These are phyloP conservation scores for Harpagifer antarcticus DNA, from an alignment of 2,797 vertebrate species.

Conservation along the genomic window DNA sequence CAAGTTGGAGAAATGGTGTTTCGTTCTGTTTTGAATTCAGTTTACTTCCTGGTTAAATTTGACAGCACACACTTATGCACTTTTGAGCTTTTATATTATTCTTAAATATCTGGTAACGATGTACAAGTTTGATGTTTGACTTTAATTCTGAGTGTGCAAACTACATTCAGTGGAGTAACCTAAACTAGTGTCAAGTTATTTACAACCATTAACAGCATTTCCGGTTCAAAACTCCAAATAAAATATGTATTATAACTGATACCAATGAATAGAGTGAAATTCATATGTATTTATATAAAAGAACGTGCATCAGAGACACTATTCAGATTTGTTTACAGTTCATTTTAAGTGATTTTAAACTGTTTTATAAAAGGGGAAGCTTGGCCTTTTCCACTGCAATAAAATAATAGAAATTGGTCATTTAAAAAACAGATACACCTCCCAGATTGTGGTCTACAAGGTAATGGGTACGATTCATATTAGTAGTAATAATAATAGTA, in stretches of 20 bases:
- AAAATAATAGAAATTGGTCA: too few relatives aligned
- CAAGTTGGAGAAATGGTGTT: not conserved
- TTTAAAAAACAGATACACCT: too few relatives aligned
- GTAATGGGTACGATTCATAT: too few relatives aligned
- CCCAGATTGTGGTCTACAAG: too few relatives aligned
- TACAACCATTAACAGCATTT: not conserved
- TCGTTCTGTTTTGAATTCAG: not conserved
- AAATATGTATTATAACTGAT: not conserved
- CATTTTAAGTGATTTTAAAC: too few relatives aligned
- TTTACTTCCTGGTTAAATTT: not conserved
- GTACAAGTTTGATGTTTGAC: too few relatives aligned
- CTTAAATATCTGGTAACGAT: too few relatives aligned
- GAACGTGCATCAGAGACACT: not conserved
- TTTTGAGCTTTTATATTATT: not conserved
- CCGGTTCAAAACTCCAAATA: constrained; percentile 8
- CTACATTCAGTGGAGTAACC: too few relatives aligned
- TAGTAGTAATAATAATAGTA: too few relatives aligned
- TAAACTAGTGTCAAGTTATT: constrained; percentile 7
- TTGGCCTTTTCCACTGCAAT: too few relatives aligned
- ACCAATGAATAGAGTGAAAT: not conserved
- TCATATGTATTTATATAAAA: not conserved
- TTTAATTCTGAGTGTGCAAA: too few relatives aligned
- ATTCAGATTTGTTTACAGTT: not conserved
- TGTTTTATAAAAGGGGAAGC: not conserved
- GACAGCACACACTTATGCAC: not conserved